These are phyloP conservation scores for Sympetrum striolatum DNA, from an alignment of 2,888 invertebrate species.

Conservation along the genomic window DNA sequence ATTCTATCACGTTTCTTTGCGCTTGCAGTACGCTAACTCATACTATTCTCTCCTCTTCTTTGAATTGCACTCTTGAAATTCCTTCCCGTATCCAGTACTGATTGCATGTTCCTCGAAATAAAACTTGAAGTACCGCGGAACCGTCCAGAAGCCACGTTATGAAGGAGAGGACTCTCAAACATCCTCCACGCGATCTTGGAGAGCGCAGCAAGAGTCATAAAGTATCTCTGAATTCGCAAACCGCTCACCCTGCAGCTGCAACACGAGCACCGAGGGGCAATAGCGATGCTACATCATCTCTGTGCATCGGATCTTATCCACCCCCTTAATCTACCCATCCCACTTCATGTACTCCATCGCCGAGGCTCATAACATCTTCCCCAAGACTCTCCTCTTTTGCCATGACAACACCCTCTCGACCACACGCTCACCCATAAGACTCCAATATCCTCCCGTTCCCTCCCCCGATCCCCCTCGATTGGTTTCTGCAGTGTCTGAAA, in stretches of 20 bases:
- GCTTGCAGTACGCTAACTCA: too few relatives aligned
- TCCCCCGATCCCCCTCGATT: not conserved
- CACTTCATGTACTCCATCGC: not conserved
- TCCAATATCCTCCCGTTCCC: not conserved
- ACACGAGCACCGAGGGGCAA: not conserved
- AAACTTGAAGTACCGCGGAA: not conserved
- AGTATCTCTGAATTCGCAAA: not conserved
- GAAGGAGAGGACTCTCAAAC: not conserved
- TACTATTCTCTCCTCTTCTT: too few relatives aligned
- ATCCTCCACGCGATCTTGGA: not conserved
- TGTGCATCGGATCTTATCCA: not conserved
- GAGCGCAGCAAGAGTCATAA: not conserved
- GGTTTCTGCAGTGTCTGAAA: not conserved
- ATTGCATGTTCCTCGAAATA: too few relatives aligned
- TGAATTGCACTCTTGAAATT: too few relatives aligned
- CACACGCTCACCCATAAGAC: not conserved
- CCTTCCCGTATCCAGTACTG: too few relatives aligned
- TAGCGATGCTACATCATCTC: not conserved
- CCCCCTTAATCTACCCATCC: not conserved
- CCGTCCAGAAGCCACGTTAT: not conserved
- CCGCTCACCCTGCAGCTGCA: not conserved
- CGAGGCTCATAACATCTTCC: not conserved
- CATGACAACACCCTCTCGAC: constrained; percentile 13
- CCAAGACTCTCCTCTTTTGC: not conserved
- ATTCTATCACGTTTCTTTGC: too few relatives aligned